These are phyloP conservation scores for Xylota segnis DNA, from an alignment of 2,888 invertebrate species.

Conservation along the genomic window DNA sequence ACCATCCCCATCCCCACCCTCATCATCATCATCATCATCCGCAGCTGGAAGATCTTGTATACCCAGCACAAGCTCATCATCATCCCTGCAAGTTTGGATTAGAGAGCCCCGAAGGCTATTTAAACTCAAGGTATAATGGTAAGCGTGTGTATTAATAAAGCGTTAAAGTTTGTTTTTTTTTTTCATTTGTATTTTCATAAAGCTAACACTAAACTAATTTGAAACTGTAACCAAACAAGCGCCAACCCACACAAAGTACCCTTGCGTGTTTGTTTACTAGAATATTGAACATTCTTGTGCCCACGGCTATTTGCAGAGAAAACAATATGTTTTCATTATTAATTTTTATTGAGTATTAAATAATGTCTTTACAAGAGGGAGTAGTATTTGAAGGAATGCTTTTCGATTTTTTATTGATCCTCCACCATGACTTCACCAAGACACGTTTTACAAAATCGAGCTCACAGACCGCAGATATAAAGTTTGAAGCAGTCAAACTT, in stretches of 20 bases:
- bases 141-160: slow-evolving; percentile 79
- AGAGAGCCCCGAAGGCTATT: slow-evolving; percentile 83
- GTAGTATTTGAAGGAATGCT: too few relatives aligned
- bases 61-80: slow-evolving; percentile 79
- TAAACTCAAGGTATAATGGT: slow-evolving; percentile 84
- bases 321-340: slow-evolving; percentile 50
- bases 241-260: slow-evolving; percentile 11
- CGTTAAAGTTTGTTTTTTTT: slow-evolving; percentile 62
- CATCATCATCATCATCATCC: slow-evolving; percentile 81
- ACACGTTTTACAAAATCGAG: too few relatives aligned
- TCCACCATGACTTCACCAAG: too few relatives aligned
- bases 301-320: slow-evolving; percentile 35
- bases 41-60: slow-evolving; percentile 82
- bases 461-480: too few relatives aligned
- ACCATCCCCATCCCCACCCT: slow-evolving; percentile 77
- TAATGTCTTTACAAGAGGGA: not conserved
- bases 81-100: slow-evolving; percentile 82
- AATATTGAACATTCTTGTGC: slow-evolving; percentile 50
- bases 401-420: too few relatives aligned
- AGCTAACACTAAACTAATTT: slow-evolving; percentile 50
- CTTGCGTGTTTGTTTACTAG: slow-evolving; percentile 13
- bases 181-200: slow-evolving; percentile 27
- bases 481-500: too few relatives aligned
- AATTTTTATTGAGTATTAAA: slow-evolving; percentile 23
- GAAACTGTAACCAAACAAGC: slow-evolving; percentile 56